These are phyloP conservation scores for Caenorhabditis remanei DNA, from an alignment of 1,140 invertebrate species.

Conservation along the genomic window DNA sequence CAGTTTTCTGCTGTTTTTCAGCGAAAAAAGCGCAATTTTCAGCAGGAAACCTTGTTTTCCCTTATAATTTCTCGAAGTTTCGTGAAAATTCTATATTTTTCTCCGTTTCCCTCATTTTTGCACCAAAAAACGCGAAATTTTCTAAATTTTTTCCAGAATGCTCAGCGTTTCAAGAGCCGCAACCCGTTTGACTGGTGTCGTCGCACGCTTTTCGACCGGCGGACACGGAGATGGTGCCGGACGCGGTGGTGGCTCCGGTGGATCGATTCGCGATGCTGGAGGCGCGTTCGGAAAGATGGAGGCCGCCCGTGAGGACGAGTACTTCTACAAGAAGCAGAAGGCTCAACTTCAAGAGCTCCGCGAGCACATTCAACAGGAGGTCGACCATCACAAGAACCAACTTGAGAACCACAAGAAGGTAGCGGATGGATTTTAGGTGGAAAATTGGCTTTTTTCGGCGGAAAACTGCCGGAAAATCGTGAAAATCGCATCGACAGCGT, in stretches of 20 bases:
- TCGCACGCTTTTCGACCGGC: slow-evolving; percentile 33
- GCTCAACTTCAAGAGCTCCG: slow-evolving; percentile 67
- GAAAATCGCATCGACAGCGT: no score
- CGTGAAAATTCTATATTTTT: no score
- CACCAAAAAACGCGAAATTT: not conserved
- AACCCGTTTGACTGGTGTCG: slow-evolving; percentile 14
- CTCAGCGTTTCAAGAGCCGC: slow-evolving; percentile 43
- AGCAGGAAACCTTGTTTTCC: no score
- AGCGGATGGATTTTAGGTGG: not conserved
- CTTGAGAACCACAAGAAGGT: slow-evolving; percentile 67
- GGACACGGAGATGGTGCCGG: slow-evolving; percentile 54
- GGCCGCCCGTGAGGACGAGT: slow-evolving; percentile 90
- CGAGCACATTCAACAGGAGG: slow-evolving; percentile 64
- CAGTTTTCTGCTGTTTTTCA: no score
- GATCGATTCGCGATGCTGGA: slow-evolving; percentile 84
- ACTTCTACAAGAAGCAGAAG: slow-evolving; percentile 85
- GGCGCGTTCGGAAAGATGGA: slow-evolving; percentile 91
- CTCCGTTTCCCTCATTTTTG: not conserved
- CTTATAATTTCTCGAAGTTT: no score
- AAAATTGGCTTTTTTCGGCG: not conserved
- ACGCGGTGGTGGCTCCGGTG: slow-evolving; percentile 62
- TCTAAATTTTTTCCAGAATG: slow-evolving; percentile 2
- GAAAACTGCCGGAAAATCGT: not conserved
- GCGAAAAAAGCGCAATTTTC: no score
- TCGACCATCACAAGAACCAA: slow-evolving; percentile 66